phyloP scores from a whole-genome alignment of 64 coral and sea anemone genomes.

The Actinia tenebrosa region DNA sequence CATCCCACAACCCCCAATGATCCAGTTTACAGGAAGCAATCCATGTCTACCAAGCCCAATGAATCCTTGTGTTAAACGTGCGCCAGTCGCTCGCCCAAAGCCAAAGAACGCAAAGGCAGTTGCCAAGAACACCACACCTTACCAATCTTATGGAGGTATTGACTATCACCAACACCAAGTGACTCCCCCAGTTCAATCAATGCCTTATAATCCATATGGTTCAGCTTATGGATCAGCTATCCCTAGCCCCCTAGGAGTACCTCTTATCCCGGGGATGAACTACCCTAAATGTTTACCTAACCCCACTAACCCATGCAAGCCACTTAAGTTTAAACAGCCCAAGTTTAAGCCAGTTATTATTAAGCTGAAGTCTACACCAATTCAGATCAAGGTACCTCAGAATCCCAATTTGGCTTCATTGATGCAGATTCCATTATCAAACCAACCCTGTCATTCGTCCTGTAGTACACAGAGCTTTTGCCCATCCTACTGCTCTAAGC shows the following conservation, averaged over 20 bases:
- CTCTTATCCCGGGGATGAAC: conserved; percentile 25
- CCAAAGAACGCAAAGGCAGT: conserved; percentile 2
- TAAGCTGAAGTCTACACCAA: conserved; percentile 20
- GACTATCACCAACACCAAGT: conserved; percentile 2
- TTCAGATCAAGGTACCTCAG: conserved; percentile 26
- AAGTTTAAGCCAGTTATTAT: conserved; percentile 22
- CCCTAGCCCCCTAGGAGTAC: conserved; percentile 15
- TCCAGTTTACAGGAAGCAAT: background rate
- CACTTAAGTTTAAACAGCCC: conserved; percentile 30
- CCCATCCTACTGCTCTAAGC: conserved; percentile 14
- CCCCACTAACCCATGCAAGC: conserved; percentile 32
- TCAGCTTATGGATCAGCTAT: conserved; percentile 7
- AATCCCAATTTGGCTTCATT: conserved; percentile 24
- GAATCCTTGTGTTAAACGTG: conserved; percentile 2
- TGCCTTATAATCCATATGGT: conserved; percentile 28
- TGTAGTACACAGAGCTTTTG: background rate
- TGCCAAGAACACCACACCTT: conserved; percentile 6
- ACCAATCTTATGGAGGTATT: conserved; percentile 21
- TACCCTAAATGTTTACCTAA: conserved; percentile 30
- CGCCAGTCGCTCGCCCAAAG: conserved; percentile 2
- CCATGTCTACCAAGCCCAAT: background rate
- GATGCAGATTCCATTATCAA: conserved; percentile 21
- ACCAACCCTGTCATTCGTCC: background rate
- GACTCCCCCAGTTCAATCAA: conserved; percentile 12
- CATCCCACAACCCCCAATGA: background rate